Base-by-base conservation (phyloP, 1,140 invertebrate species). In the Cyclina sinensis region DNA sequence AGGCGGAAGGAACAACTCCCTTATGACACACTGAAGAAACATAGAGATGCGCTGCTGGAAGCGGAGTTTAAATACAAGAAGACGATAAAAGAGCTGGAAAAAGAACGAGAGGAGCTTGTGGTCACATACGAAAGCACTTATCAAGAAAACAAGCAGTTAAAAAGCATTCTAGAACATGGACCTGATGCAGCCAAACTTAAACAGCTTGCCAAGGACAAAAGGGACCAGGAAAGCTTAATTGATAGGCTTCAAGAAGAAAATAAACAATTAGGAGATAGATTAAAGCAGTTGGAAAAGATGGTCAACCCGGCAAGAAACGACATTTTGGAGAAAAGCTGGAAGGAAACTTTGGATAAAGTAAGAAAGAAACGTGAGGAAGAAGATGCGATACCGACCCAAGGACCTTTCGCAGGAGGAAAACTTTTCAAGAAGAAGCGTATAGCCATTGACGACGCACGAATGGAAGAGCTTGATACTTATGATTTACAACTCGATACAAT, bases 311-410 rank as follows among this genome's bases (percentile, higher is more conserved):
- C n/a, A 0, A 80, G 30, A 32, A 74, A 82, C 18, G 39, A 59
- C 18, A 43, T 65, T 12, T 14, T 62, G 14, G 70, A 83, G 37
- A 89, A 84, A 48, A 78, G 68, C 7, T 79, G 48, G 65, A 73
- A 81, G n/a, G 37, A 82, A 24, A 39, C 27, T 5, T 37, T 74
- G 9, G 86, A 73, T 24, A 54, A 54, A 39, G 68, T 70, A 35
- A 37, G 86, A 54, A 48, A 73, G 14, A 81, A 46, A 30, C 54
- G 62, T 0, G 76, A 80, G 16, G 76, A 65, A 43, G 85, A 87
- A 65, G 85, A 87, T 24, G 70, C 76, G 1, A 79, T 80, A 35
- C 76, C 74, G 51, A 80, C 85, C 24, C 85, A 87, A 68, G 85
- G 85, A n/a, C 85, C 85, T 18, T 87, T 87, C 80, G 43, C 43